Conservation (phyloP, 2,888 invertebrate species). For the Pemphredon lugubris region DNA sequence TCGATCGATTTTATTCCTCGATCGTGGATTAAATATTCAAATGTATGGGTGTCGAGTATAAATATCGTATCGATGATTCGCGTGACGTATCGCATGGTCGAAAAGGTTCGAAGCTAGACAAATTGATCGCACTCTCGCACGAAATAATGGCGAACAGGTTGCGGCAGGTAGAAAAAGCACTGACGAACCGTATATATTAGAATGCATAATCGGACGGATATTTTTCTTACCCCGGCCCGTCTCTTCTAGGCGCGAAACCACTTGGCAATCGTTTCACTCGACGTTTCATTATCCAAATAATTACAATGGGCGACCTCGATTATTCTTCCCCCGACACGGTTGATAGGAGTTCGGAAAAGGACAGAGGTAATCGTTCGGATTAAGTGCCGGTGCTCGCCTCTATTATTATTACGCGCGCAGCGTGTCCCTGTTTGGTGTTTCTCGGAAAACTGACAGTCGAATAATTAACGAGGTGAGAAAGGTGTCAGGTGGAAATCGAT, state of each 20-base stretch:
- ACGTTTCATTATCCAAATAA: constrained; percentile 4
- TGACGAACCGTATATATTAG: neutral
- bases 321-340: neutral
- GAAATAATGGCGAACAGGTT: neutral
- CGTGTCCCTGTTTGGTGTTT: neutral
- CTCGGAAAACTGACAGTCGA: neutral
- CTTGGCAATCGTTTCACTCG: constrained; percentile 3
- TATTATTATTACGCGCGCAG: neutral
- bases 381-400: neutral
- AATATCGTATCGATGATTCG: too few relatives aligned
- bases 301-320: neutral
- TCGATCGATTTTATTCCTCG: too few relatives aligned
- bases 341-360: neutral
- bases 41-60: too few relatives aligned
- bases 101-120: neutral
- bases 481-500: neutral
- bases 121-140: neutral
- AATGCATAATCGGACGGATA: neutral
- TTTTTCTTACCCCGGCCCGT: neutral
- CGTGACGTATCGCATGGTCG: neutral
- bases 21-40: too few relatives aligned
- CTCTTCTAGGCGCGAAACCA: neutral
- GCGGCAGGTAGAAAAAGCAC: constrained; percentile 5
- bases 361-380: constrained; percentile 1
- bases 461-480: too few relatives aligned